Percentiles rank a stretch among this genome's conserved stretches.
Evolutionary conservation across 2,888 invertebrate species (phyloP).

Genomic region (Leptarthrus brevirostris): DNA sequence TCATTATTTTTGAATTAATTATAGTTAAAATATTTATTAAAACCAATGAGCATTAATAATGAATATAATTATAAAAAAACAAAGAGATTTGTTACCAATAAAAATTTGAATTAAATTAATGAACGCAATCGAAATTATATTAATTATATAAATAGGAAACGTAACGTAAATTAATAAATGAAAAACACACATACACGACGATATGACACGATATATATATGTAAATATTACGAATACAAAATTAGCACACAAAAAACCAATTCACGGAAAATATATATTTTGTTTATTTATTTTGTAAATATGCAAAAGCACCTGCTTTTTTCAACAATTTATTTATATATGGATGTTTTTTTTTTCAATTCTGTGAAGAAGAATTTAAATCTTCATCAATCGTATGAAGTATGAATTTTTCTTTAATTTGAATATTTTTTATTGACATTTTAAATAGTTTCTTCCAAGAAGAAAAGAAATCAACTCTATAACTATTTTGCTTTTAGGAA

Average conservation of each 20-base stretch:
- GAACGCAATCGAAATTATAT: slow-evolving; percentile 35
- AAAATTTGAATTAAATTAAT: slow-evolving; percentile 4
- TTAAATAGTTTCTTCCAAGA: neutral
- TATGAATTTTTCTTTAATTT: neutral
- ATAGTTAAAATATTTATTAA: slow-evolving; percentile 57
- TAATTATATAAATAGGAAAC: slow-evolving; percentile 35
- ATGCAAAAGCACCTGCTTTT: slow-evolving; percentile 7
- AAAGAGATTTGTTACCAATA: neutral
- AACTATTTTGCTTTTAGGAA: too few species aligned
- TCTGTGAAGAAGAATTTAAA: too few species aligned
- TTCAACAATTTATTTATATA: neutral
- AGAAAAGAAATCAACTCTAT: too few species aligned
- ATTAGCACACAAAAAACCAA: slow-evolving; percentile 66
- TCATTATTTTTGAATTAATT: slow-evolving; percentile 52
- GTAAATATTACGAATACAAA: slow-evolving; percentile 62
- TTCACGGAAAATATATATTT: slow-evolving; percentile 65
- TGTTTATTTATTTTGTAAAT: slow-evolving; percentile 39
- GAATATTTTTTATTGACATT: neutral
- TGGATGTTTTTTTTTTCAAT: neutral
- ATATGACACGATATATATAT: slow-evolving; percentile 59
- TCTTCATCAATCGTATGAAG: neutral
- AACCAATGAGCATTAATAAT: slow-evolving; percentile 42
- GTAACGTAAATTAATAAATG: slow-evolving; percentile 35
- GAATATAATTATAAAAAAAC: neutral
- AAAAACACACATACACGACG: slow-evolving; percentile 65